These are phyloP conservation scores for Cecropterus lyciades DNA, from an alignment of 1,140 invertebrate species.

Conservation along the genomic window DNA sequence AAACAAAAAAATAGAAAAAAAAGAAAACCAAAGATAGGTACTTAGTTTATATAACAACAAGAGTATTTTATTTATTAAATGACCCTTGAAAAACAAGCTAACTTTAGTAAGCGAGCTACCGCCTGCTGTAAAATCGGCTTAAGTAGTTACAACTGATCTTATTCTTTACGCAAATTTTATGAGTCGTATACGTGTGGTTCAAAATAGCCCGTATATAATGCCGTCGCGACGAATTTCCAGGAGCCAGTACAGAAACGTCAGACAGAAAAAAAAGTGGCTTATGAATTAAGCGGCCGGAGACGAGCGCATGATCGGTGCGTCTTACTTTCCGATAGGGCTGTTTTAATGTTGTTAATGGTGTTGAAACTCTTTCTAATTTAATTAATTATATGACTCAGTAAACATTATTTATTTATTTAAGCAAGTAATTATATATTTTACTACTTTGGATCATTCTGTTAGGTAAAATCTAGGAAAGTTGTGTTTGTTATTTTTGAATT, in stretches of 20 bases:
- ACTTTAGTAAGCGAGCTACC: background rate
- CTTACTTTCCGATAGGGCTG: constrained; percentile 46
- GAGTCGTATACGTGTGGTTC: constrained; percentile 35
- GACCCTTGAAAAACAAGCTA: background rate
- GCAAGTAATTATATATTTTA: no score
- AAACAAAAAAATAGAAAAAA: no score
- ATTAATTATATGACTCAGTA: no score
- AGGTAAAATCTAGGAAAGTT: no score
- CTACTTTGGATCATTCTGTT: no score
- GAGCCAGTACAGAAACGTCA: constrained; percentile 60
- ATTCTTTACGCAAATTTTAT: constrained; percentile 32
- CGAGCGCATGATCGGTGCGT: constrained; percentile 42
- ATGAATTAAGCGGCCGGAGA: constrained; percentile 61
- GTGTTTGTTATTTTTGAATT: no score
- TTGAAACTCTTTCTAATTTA: background rate
- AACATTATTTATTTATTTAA: no score
- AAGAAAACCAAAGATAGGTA: no score
- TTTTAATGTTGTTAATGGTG: constrained; percentile 34
- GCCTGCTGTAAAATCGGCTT: background rate
- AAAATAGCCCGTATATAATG: constrained; percentile 65
- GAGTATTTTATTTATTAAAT: no score
- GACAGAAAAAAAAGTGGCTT: constrained; percentile 69
- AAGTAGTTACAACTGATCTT: background rate
- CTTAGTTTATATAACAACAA: no score
- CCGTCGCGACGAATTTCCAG: constrained; percentile 70